Evolutionary conservation across 2,888 invertebrate species (phyloP).

Genomic region (Brenthis ino): DNA sequence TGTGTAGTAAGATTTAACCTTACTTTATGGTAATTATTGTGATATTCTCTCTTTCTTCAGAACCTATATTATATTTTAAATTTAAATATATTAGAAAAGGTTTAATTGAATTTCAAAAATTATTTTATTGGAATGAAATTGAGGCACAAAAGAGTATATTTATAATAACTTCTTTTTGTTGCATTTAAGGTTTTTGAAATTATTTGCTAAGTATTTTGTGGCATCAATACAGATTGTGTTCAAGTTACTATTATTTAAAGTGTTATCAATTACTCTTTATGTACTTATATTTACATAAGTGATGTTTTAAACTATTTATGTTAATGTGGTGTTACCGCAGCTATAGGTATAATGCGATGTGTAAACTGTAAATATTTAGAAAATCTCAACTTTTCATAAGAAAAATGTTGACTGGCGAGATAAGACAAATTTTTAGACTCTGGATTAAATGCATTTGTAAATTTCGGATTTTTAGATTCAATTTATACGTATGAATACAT

Average conservation of each 20-base stretch:
- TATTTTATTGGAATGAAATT: conserved; percentile 8
- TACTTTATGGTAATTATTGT: conserved; percentile 30
- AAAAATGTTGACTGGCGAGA: neutral
- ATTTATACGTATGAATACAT: too few relatives aligned
- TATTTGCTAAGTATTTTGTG: conserved; percentile 33
- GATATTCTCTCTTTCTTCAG: conserved; percentile 30
- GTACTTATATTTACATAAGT: conserved; percentile 2
- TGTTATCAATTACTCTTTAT: conserved; percentile 14
- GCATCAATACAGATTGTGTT: conserved; percentile 21
- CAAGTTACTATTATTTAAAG: conserved; percentile 22
- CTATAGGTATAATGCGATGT: conserved; percentile 17
- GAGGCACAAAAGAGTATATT: conserved; percentile 35
- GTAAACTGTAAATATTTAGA: conserved; percentile 8
- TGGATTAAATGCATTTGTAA: too few relatives aligned
- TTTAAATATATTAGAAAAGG: conserved; percentile 20
- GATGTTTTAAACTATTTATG: conserved; percentile 17
- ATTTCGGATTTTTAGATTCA: too few relatives aligned
- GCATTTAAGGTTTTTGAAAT: conserved; percentile 32
- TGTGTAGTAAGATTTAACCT: conserved; percentile 13
- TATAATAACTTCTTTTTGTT: conserved; percentile 37
- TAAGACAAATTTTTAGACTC: too few relatives aligned
- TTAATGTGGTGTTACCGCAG: conserved; percentile 34
- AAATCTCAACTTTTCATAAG: conserved; percentile 2
- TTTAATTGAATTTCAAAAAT: neutral
- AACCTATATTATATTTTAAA: conserved; percentile 18